These are phyloP conservation scores for Nettapus auritus DNA, from an alignment of 2,113 vertebrate species.

Conservation along the genomic window DNA sequence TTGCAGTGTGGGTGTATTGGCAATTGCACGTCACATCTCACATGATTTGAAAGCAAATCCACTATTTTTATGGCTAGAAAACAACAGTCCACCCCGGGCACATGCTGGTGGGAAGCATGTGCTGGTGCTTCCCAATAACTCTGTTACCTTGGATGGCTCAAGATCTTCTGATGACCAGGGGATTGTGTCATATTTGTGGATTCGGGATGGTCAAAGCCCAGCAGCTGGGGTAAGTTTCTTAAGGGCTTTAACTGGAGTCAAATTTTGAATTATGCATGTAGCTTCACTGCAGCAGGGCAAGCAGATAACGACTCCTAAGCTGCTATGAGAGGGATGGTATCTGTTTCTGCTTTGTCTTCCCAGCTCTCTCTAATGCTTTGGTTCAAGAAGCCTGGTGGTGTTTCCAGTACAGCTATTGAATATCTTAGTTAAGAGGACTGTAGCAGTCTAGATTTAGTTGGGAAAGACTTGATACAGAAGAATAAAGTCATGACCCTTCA, in stretches of 20 bases:
- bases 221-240: slow-evolving; percentile 86
- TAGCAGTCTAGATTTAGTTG: not conserved
- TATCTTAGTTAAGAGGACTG: not conserved
- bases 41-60: slow-evolving; percentile 40
- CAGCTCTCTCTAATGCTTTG: not conserved
- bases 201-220: slow-evolving; percentile 87
- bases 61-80: slow-evolving; percentile 76
- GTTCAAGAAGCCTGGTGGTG: not conserved
- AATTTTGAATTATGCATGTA: not conserved
- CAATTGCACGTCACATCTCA: not conserved
- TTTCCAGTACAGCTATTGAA: not conserved
- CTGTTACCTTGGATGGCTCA: slow-evolving; percentile 87
- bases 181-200: slow-evolving; percentile 86
- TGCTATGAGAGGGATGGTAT: not conserved
- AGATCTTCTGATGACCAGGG: slow-evolving; percentile 83
- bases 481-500: not conserved
- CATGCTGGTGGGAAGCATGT: slow-evolving; percentile 87
- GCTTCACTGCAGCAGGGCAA: not conserved
- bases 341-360: not conserved
- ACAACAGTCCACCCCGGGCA: slow-evolving; percentile 79
- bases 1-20: not conserved
- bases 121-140: slow-evolving; percentile 89
- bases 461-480: not conserved
- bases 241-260: not conserved
- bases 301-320: not conserved